Conservation (phyloP, 30 jellyfish, hydroid and myxozoan genomes). For the Pseudorhiza aurosa region DNA sequence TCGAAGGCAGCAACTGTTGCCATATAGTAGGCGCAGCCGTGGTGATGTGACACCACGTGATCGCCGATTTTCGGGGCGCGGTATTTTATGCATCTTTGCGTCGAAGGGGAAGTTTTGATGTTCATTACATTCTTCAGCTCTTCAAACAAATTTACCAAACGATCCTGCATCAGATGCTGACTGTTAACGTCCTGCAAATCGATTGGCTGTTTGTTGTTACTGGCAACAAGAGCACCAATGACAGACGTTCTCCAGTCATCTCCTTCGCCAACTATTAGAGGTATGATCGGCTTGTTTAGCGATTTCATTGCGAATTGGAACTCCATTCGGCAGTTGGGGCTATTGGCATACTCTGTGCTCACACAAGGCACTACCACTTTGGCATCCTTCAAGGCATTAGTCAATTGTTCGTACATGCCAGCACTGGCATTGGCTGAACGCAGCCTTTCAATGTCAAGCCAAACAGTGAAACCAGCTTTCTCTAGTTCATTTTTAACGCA, state of each 20-base stretch:
- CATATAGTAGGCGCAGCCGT: conserved; percentile 67
- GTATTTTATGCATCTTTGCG: not conserved
- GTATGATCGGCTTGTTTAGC: conserved; percentile 72
- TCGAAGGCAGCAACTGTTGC: conserved; percentile 78
- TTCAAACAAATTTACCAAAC: conserved; percentile 10
- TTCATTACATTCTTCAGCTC: conserved; percentile 1
- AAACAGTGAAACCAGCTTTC: conserved; percentile 50
- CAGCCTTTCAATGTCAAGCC: conserved; percentile 81
- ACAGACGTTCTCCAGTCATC: conserved; percentile 71
- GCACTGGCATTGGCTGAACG: conserved; percentile 71
- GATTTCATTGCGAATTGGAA: conserved; percentile 82
- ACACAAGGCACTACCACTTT: conserved; percentile 77
- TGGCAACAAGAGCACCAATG: conserved; percentile 71
- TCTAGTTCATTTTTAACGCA: conserved; percentile 41
- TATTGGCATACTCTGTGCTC: conserved; percentile 79
- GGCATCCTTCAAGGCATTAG: conserved; percentile 67
- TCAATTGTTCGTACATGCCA: conserved; percentile 77
- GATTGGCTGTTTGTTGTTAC: conserved; percentile 37
- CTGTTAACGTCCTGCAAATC: conserved; percentile 27
- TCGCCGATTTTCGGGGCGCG: conserved; percentile 86
- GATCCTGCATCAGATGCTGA: not conserved
- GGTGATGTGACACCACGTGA: conserved; percentile 81
- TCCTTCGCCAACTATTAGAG: conserved; percentile 84
- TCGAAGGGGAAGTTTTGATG: not conserved
- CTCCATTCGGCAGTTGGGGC: conserved; percentile 88